Evolutionary conservation across 2,113 vertebrate species (phyloP).

Genomic region (Romanogobio albipinnatus): DNA sequence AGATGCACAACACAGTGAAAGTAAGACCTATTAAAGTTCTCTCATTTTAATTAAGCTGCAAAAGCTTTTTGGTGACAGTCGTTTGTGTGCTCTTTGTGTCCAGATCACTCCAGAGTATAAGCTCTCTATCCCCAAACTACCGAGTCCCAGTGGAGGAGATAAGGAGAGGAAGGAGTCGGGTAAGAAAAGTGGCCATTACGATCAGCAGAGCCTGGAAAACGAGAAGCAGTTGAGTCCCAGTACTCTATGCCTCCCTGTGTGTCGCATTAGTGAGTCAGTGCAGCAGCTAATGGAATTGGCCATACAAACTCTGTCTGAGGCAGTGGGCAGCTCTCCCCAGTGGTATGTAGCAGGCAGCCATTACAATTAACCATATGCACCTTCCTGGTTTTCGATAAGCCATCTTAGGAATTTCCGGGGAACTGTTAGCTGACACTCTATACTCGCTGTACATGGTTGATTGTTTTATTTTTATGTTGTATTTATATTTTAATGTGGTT

Average conservation of each 20-base stretch:
- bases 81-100: neutral
- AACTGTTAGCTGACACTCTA: no score
- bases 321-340: slow-evolving; percentile 84
- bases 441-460: no score
- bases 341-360: slow-evolving; percentile 74
- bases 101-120: slow-evolving; percentile 86
- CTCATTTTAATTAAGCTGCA: neutral
- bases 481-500: no score
- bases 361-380: neutral
- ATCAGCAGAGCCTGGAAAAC: slow-evolving; percentile 70
- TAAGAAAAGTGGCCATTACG: slow-evolving; percentile 1
- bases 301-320: slow-evolving; percentile 87
- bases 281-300: slow-evolving; percentile 90
- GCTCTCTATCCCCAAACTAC: slow-evolving; percentile 78
- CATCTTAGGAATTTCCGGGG: no score
- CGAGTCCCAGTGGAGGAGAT: slow-evolving; percentile 64
- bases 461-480: no score
- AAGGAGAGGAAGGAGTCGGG: slow-evolving; percentile 56
- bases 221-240: slow-evolving; percentile 75
- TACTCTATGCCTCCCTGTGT: slow-evolving; percentile 84
- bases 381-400: no score
- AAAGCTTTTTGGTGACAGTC: neutral
- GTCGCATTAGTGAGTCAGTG: slow-evolving; percentile 90
- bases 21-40: slow-evolving; percentile 65
- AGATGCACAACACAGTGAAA: slow-evolving; percentile 95